These are phyloP conservation scores for Pseudococcus viburni DNA, from an alignment of 2,888 invertebrate genomes.

Conservation along the genomic window DNA sequence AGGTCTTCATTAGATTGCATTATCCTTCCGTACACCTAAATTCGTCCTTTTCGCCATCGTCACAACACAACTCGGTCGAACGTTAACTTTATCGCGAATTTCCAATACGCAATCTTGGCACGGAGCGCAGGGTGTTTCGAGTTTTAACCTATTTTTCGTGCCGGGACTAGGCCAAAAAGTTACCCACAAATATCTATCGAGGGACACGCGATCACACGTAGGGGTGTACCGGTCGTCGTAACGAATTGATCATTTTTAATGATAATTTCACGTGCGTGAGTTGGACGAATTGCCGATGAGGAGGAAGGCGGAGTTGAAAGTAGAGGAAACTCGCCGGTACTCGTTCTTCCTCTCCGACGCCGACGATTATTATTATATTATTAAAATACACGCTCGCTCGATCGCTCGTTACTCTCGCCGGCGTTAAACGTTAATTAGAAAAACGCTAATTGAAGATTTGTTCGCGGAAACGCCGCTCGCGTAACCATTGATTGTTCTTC, in stretches of 20 bases:
- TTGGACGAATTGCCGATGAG: background rate
- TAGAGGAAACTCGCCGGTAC: background rate
- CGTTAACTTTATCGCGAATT: background rate
- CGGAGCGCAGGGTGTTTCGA: background rate
- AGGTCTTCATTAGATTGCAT: background rate
- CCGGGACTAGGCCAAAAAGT: background rate
- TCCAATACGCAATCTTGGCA: background rate
- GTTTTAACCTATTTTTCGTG: background rate
- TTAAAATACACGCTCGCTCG: background rate
- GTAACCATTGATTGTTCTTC: slow-evolving; percentile 2
- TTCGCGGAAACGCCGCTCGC: background rate
- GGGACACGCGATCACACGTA: slow-evolving; percentile 17
- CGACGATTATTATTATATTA: slow-evolving; percentile 22
- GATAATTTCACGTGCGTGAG: slow-evolving; percentile 3
- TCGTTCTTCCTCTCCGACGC: background rate
- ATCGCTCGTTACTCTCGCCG: background rate
- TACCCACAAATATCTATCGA: background rate
- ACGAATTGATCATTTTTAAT: slow-evolving; percentile 26
- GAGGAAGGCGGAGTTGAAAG: background rate
- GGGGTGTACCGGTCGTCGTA: background rate
- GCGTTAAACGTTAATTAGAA: background rate
- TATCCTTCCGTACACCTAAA: background rate
- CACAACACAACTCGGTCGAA: background rate
- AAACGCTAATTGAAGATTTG: slow-evolving; percentile 43
- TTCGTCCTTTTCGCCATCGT: background rate